Evolutionary conservation across 2,113 vertebrate genomes (phyloP), one percentile per base, ranked within the genome.

Genomic region (Campylorhamphus procurvoides): DNA sequence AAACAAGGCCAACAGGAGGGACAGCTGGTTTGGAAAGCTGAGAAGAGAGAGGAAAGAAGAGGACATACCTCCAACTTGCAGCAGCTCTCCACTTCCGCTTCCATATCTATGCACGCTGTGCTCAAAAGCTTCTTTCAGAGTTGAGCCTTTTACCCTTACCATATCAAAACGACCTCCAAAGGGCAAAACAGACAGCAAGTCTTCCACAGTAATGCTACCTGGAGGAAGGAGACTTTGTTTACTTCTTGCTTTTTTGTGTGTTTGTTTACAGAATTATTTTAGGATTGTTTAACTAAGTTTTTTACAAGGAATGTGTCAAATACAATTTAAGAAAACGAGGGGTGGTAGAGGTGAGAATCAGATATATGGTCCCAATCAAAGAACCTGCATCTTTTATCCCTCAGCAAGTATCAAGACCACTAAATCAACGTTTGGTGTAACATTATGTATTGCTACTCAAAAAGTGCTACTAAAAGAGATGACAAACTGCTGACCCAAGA

Each of bases 141-240:
- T 98, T 62, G 98, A 99, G 33, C 99, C 99, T 40, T 97, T 99
- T 58, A 99, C 42, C 29, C 97, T 94, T 24, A 99, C 98, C 94
- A 98, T 80, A 97, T 99, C 99, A 55, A 98, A 98, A 29, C 99
- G 99, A 60, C 98, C 98, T 84, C 98, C 99, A 46, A 99, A 99
- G 2, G 99, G 99, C 79, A 99, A 13, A 60, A 99, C 99, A 5
- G 98, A 63, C 53, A 99, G 95, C 90, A 99, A 92, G 72, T 99
- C 98, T 97, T 99, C 99, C 98, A 98, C 85, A 12, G 98, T 99
- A 89, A 99, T 99, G 9, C 96, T 98, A 49, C 99, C 99, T 99
- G 67, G 16, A 46, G n/a, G 13, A 84, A 90, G 46, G 49, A 93
- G 39, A 85, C 29, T 72, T 42, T 9, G 22, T 29, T 44, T 25